Percentiles rank a stretch among this genome's conserved stretches.
phyloP scores from a whole-genome alignment of 2,888 invertebrate genomes.

The Campoplex capitator region DNA sequence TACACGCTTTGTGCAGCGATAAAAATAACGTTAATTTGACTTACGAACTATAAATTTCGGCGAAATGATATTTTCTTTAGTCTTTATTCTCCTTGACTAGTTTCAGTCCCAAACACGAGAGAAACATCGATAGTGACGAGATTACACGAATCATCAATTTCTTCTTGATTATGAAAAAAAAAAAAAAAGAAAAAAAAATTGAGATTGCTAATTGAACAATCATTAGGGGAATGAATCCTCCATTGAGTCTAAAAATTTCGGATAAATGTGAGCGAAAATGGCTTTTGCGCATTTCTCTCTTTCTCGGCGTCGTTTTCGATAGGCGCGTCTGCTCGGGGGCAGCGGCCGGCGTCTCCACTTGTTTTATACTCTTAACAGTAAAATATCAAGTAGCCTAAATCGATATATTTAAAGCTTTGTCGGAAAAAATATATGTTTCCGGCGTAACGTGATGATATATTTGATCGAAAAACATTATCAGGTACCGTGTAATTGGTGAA shows the following conservation, averaged over 20 bases:
- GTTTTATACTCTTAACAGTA: constrained; percentile 54
- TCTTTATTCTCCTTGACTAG: constrained; percentile 21
- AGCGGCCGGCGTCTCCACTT: constrained; percentile 81
- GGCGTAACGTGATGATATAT: constrained; percentile 27
- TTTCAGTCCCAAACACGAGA: constrained; percentile 6
- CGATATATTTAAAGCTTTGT: constrained; percentile 2
- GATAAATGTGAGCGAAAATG: constrained; percentile 27
- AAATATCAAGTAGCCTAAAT: constrained; percentile 18
- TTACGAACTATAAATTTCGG: constrained; percentile 76
- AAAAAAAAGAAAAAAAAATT: neutral
- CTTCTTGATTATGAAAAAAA: neutral
- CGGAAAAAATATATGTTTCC: constrained; percentile 58
- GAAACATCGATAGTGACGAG: constrained; percentile 47
- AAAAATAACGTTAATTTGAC: constrained; percentile 64
- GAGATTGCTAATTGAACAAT: constrained; percentile 31
- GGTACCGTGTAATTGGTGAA: constrained; percentile 49
- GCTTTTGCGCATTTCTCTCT: constrained; percentile 11
- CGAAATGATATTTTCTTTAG: constrained; percentile 26
- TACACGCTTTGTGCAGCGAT: constrained; percentile 70
- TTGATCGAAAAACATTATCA: constrained; percentile 32
- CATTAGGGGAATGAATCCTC: constrained; percentile 12
- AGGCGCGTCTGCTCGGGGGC: constrained; percentile 79
- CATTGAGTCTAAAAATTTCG: constrained; percentile 3
- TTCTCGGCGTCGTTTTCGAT: constrained; percentile 70
- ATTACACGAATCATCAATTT: constrained; percentile 38